These are phyloP conservation scores for Bombus superbus DNA, from an alignment of 1,140 invertebrate genomes.

Conservation along the genomic window DNA sequence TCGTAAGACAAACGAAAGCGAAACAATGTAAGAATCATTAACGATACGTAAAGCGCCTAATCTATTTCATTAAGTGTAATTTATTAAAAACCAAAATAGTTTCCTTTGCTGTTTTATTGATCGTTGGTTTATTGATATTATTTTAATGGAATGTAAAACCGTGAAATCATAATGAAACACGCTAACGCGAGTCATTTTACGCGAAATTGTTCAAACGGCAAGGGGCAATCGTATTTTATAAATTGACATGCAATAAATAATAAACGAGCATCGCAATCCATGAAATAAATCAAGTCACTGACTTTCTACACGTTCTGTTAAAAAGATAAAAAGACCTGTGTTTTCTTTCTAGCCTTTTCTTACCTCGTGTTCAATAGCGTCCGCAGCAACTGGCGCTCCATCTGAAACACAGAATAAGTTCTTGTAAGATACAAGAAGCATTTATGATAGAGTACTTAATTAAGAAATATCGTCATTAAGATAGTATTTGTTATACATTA, in stretches of 20 bases:
- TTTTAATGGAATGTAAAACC: not conserved
- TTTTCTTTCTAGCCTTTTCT: conserved; percentile 34
- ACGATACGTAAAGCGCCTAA: not conserved
- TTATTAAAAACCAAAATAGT: not conserved
- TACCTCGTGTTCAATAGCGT: conserved; percentile 70
- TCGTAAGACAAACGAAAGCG: too few species aligned
- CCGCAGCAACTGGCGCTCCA: conserved; percentile 68
- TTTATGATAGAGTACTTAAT: too few species aligned
- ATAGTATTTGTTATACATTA: too few species aligned
- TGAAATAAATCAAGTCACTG: conserved; percentile 16
- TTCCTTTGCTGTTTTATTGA: not conserved
- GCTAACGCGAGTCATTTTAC: conserved; percentile 2
- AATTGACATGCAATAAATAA: conserved; percentile 4
- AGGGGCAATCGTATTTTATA: conserved; percentile 2
- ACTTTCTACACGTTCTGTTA: conserved; percentile 4
- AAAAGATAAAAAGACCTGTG: not conserved
- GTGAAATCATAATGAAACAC: conserved; percentile 18
- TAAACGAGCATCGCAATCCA: not conserved
- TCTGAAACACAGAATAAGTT: conserved; percentile 72
- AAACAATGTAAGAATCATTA: too few species aligned
- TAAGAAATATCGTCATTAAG: too few species aligned
- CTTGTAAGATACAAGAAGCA: not conserved
- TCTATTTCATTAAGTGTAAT: not conserved
- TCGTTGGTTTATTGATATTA: not conserved
- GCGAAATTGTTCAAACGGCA: conserved; percentile 1